Evolutionary conservation across 2,113 vertebrate genomes (phyloP).

Genomic region (Eptesicus fuscus): DNA sequence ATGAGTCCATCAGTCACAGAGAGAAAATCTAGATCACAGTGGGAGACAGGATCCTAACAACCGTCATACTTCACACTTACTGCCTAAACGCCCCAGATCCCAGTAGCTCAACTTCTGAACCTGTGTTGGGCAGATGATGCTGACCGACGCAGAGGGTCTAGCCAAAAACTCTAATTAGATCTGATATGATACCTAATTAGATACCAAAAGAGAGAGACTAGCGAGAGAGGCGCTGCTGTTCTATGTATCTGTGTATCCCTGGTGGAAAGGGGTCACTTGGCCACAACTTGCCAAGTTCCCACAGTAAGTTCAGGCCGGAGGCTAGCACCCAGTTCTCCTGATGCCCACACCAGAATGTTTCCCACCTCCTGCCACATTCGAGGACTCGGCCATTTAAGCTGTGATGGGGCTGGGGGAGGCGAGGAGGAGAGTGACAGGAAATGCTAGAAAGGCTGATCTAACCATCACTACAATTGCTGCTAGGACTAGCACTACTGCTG

Average conservation of each 20-base stretch:
- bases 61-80: neutral
- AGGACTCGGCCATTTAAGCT: neutral
- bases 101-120: neutral
- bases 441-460: neutral
- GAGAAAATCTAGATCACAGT: neutral
- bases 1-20: neutral
- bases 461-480: neutral
- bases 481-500: neutral
- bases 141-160: neutral
- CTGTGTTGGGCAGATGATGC: fast-evolving
- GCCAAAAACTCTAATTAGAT: neutral
- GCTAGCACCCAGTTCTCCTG: neutral
- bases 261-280: neutral
- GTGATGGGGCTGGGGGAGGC: neutral
- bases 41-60: neutral
- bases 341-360: neutral
- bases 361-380: neutral
- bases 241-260: neutral
- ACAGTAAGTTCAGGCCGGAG: neutral
- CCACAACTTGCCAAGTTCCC: neutral
- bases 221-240: neutral
- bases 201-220: neutral
- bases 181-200: neutral
- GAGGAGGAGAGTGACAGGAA: neutral
- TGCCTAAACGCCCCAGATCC: neutral